phyloP scores from a whole-genome alignment of 2,888 invertebrate genomes.

The Drosophila ustulata region DNA sequence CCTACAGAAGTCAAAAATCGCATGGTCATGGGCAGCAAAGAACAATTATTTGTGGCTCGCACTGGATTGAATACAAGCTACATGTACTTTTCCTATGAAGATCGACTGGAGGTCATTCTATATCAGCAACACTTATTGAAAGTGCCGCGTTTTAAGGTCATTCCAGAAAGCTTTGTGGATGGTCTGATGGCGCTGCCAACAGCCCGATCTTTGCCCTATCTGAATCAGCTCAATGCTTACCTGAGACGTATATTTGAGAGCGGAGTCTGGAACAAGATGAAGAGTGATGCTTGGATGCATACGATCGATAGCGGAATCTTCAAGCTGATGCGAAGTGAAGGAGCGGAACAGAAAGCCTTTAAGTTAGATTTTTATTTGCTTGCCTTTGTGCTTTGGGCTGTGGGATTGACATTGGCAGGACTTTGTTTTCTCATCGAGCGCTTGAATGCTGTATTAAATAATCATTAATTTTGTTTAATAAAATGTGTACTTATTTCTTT shows the following conservation, averaged over 20 bases:
- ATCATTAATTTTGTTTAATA: too few species aligned
- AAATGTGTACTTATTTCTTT: too few species aligned
- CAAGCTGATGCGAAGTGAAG: conserved; percentile 20
- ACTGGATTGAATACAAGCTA: conserved; percentile 39
- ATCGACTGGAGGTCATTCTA: conserved; percentile 50
- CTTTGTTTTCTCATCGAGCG: conserved; percentile 28
- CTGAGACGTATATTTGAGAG: conserved; percentile 55
- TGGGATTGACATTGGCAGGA: conserved; percentile 36
- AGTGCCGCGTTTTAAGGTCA: conserved; percentile 50
- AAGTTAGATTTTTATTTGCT: conserved; percentile 56
- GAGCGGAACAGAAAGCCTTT: conserved; percentile 15
- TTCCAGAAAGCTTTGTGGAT: conserved; percentile 29
- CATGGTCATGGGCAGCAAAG: fast-evolving
- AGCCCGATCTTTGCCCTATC: conserved; percentile 53
- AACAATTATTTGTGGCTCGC: conserved; percentile 1
- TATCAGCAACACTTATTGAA: conserved; percentile 62
- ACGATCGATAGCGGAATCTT: conserved; percentile 17
- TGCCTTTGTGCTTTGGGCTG: conserved; percentile 34
- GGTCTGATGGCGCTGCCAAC: conserved; percentile 42
- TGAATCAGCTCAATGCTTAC: conserved; percentile 50
- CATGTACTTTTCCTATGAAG: conserved; percentile 37
- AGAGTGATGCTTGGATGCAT: conserved; percentile 43
- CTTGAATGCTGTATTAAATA: too few species aligned
- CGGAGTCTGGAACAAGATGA: conserved; percentile 56
- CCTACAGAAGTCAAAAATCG: conserved; percentile 4